phyloP scores from a whole-genome alignment of 2,113 vertebrate species.

The Nesoenas mayeri region DNA sequence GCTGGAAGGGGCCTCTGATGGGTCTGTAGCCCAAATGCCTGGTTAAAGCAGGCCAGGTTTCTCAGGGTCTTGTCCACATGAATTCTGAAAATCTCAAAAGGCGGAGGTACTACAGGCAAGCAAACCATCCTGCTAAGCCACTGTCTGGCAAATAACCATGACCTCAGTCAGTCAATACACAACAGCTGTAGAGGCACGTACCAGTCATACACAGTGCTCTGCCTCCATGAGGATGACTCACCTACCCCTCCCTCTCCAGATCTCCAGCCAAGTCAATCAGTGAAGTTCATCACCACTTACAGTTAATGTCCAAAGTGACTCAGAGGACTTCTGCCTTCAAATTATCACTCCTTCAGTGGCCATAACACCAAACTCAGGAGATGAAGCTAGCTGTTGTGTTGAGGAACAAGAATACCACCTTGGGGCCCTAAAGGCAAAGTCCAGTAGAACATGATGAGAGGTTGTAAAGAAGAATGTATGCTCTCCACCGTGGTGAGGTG shows the following conservation, averaged over 20 bases:
- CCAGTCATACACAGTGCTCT: background rate
- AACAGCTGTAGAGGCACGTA: background rate
- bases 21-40: background rate
- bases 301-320: background rate
- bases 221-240: background rate
- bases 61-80: background rate
- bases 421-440: background rate
- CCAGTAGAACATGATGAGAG: background rate
- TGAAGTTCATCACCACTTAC: background rate
- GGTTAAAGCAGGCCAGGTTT: background rate
- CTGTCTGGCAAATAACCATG: background rate
- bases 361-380: background rate
- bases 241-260: background rate
- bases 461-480: background rate
- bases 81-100: background rate
- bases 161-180: background rate
- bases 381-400: background rate
- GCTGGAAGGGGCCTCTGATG: background rate
- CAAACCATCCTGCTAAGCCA: background rate
- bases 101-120: background rate
- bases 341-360: background rate
- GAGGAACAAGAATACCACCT: background rate
- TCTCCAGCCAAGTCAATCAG: background rate
- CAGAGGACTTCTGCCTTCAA: background rate
- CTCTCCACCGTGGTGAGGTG: background rate